These are phyloP conservation scores for Diaprepes abbreviatus DNA, from an alignment of 2,888 invertebrate genomes.

Conservation along the genomic window DNA sequence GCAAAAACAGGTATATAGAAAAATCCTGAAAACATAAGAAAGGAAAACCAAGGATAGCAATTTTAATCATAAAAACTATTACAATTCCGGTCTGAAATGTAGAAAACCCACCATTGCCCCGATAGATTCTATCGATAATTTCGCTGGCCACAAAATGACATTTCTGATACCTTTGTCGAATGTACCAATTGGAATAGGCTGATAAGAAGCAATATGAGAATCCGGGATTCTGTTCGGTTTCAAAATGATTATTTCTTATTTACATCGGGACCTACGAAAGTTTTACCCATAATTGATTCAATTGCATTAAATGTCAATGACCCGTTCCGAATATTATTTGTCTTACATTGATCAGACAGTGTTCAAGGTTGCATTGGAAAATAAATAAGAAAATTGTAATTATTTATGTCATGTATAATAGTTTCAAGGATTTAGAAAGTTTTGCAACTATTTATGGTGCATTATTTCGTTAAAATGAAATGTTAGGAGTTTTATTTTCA, in stretches of 20 bases:
- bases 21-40: no score
- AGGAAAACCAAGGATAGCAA: not conserved
- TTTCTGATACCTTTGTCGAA: conserved; percentile 39
- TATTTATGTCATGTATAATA: no score
- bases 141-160: conserved; percentile 32
- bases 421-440: no score
- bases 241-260: conserved; percentile 35
- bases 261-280: conserved; percentile 10
- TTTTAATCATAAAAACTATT: conserved; percentile 6
- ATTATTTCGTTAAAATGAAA: no score
- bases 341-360: not conserved
- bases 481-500: no score
- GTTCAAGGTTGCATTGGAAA: no score
- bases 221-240: conserved; percentile 27
- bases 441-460: no score
- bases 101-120: conserved; percentile 24
- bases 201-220: conserved; percentile 39
- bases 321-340: not conserved
- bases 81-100: conserved; percentile 9
- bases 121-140: conserved; percentile 38
- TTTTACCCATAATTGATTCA: conserved; percentile 22
- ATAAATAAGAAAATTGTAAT: no score
- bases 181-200: conserved; percentile 33
- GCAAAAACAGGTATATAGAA: no score
- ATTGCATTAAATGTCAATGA: not conserved